Evolutionary conservation across 30 jellyfish, hydroid and myxozoan species (phyloP), one percentile per base, ranked within the genome.

Genomic region (Mastigias papua): DNA sequence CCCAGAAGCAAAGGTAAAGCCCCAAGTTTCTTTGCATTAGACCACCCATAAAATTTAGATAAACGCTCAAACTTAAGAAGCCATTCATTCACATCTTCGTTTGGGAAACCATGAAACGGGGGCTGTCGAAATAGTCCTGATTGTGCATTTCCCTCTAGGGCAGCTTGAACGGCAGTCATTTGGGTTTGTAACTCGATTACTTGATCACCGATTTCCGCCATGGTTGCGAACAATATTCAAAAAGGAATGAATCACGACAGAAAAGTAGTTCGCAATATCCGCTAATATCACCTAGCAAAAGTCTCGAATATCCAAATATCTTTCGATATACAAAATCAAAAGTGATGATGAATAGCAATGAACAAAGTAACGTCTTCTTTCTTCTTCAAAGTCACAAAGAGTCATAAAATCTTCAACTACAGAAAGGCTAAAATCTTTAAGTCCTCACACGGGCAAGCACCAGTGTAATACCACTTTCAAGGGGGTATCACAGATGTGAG

Each of bases 61-160:
- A 78, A 49, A 5, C 89, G 64, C 63, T 78, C 91, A 32, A 81
- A 81, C 74, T 48, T 49, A 15, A 22, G 7, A 62, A 73, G 84
- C 84, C 84, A 73, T 73, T 73, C 84, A 22, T 73, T 73, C 11
- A 73, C 51, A 73, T 73, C 84, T 10, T 69, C 61, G 34, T 32
- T 69, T 28, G 58, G 80, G n/a, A 42, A 15, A 29, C 84, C 78
- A 33, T 26, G 37, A 33, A 73, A 73, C 29, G 84, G 66, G 34
- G 23, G 0, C n/a, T 26, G 84, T 27, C 20, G 33, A 49, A 73
- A 73, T 3, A 73, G 20, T 10, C 83, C 34, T 5, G 84, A 34
- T 27, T 73, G 68, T 17, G 69, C 34, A 48, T 49, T 34, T n/a
- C 84, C 84, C 34, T 73, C 84, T 1, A 73, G 37, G 2, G 84